Base-by-base conservation (phyloP, 23 tunicate genomes). In the Styela clava region DNA sequence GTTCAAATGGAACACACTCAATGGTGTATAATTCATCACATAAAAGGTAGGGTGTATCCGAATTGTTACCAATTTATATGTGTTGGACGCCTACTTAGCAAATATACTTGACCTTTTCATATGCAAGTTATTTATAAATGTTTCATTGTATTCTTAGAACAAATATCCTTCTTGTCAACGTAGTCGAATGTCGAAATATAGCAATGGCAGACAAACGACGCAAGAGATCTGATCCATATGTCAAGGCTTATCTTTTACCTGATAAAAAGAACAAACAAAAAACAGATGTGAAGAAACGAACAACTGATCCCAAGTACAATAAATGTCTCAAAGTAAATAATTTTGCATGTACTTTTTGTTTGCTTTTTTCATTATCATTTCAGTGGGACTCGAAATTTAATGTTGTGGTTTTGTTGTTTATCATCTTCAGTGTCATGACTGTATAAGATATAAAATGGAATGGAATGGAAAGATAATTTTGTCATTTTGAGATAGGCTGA, bases 161-260 rank as follows among this genome's bases (percentile, higher is more conserved):
- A 65, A 86, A 86, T 51, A 70, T 69, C 29, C 69, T 86, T 16
- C 73, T 86, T 56, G 85, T 79, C 7, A 81, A 67, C 61, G 62
- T 86, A 23, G 89, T 61, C 1, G 84, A 79, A 62, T 86, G 89
- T 71, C 89, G 89, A 0, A 79, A 79, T 62, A 52, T 86, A 2
- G 74, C 73, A 12, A 81, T 27, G 69, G 89, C 73, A 27, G 89
- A 79, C 80, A 69, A 52, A 27, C 73, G 71, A 26, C 88, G 88
- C 26, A 85, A 85, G 64, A 68, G 88, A 28, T 86, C 85, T 32
- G 89, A 86, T 34, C 79, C 89, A 16, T 86, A 86, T 33, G 89
- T 86, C 76, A 86, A 86, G 84, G 79, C 85, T 83, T 86, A 86
- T 62, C 79, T 86, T 30, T 62, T 86, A 18, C 89, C 89, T 30